Base-by-base conservation (phyloP, 2,113 vertebrate genomes). In the Silurus glanis region DNA sequence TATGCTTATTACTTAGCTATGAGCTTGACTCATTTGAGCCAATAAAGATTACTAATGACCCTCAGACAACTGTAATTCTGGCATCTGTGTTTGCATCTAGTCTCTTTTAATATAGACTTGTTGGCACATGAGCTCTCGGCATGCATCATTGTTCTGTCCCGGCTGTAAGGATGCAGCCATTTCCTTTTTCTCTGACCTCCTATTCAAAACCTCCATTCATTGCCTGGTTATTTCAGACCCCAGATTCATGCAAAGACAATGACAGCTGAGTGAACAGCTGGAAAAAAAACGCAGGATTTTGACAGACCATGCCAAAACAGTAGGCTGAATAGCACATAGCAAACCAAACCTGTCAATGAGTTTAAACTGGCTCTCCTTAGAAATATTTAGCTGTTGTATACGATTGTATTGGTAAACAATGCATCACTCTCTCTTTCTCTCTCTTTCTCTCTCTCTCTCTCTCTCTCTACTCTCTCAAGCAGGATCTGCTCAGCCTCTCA, bases 171-270 rank as follows among this genome's bases (percentile, higher is more conserved):
- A 82, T 23, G 28, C 47, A 79, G 74, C 83, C 56, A 28, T 85
- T 62, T 71, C 25, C 81, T 66, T 79, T 67, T 47, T 19, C 66
- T 49, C 69, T 88, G 87, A 85, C 79, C 71, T 88, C 75, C 87
- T 56, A 53, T 78, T 88, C 56, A 86, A 86, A 86, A 49, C 47
- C 47, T 62, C 59, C 84, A 84, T 87, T 81, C 79, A 88, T 76
- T 75, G 62, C 83, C 82, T 53, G 72, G 62, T 85, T 87, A 82
- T 83, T 79, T 90, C 67, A 69, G 72, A 84, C 84, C 84, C 83
- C 53, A 80, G 66, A 87, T 83, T 78, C 84, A 85, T 87, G 81
- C 78, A n/a, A 37, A 75, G 66, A 55, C 79, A 80, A 80, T 69
- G 78, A 88, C 25, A 84, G 85, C 75, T 86, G 80, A 85, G 59